Conservation (phyloP, 2,797 vertebrate species). For the Spatula clypeata region DNA sequence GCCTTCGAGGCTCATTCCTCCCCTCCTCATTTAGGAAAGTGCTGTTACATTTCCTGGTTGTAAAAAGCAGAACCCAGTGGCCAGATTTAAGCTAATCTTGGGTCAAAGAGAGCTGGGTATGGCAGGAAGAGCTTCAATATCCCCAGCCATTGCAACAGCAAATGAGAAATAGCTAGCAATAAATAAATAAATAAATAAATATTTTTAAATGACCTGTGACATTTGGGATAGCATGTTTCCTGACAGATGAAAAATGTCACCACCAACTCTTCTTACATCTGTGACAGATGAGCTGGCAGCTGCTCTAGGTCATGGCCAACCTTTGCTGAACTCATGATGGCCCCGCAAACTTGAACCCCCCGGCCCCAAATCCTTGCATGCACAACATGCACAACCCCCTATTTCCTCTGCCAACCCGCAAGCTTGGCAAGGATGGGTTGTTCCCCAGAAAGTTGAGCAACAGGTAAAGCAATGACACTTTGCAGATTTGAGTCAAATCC, state of each 20-base stretch:
- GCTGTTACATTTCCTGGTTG: background rate
- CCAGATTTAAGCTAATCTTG: background rate
- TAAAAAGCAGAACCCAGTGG: background rate
- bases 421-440: background rate
- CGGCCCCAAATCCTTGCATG: accelerated
- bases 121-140: background rate
- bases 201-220: background rate
- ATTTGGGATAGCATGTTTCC: background rate
- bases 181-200: accelerated
- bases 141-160: background rate
- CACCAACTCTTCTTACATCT: background rate
- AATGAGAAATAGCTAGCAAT: background rate
- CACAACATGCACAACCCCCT: too few species aligned
- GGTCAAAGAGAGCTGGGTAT: background rate
- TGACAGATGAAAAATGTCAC: conserved; percentile 57
- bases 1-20: accelerated
- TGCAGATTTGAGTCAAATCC: background rate
- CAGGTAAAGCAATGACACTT: background rate
- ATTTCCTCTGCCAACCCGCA: background rate
- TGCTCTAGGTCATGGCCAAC: conserved; percentile 35
- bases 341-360: background rate
- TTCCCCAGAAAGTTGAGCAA: background rate
- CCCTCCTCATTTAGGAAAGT: background rate
- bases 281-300: conserved; percentile 7
- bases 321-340: background rate